These are phyloP conservation scores for Clarias pachynema DNA, from an alignment of 2,797 vertebrate genomes.

Conservation along the genomic window DNA sequence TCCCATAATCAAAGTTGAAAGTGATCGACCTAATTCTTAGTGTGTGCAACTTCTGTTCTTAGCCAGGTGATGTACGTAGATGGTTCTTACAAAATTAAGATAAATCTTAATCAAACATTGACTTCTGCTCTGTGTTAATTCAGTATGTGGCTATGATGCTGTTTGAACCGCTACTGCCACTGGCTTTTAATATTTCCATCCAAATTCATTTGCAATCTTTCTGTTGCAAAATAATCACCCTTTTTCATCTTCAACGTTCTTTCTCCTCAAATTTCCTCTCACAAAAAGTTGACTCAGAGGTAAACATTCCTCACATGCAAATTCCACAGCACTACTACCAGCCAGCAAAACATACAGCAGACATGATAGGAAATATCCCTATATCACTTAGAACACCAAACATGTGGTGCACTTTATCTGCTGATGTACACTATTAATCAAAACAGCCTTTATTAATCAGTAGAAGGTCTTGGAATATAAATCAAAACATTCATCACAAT, in stretches of 20 bases:
- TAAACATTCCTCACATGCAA: conserved; percentile 17
- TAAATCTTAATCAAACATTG: neutral
- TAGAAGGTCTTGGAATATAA: conserved; percentile 9
- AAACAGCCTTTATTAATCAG: conserved; percentile 20
- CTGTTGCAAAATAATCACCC: neutral
- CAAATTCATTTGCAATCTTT: neutral
- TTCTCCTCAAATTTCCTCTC: neutral
- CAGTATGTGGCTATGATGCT: neutral
- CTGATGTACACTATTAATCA: conserved; percentile 41
- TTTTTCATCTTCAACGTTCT: neutral
- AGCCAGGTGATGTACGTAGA: neutral
- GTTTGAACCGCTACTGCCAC: neutral
- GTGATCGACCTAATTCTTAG: no score
- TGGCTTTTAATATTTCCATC: neutral
- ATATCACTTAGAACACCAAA: conserved; percentile 10
- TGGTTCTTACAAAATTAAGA: neutral
- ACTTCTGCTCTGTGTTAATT: neutral
- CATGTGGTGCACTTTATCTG: conserved; percentile 14
- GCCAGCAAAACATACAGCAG: conserved; percentile 18
- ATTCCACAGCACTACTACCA: conserved; percentile 21
- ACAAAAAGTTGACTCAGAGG: neutral
- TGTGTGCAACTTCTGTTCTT: no score
- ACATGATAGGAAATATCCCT: conserved; percentile 11
- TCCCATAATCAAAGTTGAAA: no score
- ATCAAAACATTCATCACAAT: conserved; percentile 19